Conservation (phyloP, 2,888 invertebrate species). For the Noctua fimbriata region DNA sequence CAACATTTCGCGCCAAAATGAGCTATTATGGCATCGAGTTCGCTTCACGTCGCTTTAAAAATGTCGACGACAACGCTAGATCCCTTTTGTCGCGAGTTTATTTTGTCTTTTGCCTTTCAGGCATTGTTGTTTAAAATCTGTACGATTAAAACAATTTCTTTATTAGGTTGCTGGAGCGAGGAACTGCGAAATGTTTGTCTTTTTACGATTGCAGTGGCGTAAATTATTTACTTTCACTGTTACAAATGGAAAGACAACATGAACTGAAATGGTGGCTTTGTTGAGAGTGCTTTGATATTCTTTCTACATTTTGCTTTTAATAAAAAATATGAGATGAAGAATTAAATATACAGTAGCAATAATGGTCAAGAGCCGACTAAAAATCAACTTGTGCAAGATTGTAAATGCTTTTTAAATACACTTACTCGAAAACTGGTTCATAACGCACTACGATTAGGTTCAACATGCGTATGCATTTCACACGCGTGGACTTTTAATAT, state of each 20-base stretch:
- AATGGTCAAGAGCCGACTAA: neutral
- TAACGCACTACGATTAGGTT: too few relatives aligned
- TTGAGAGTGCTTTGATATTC: neutral
- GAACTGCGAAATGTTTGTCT: neutral
- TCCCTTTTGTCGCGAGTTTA: conserved; percentile 49
- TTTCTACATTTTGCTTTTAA: neutral
- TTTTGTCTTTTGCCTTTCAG: conserved; percentile 27
- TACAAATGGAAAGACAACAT: conserved; percentile 10
- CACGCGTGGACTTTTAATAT: too few relatives aligned
- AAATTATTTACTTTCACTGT: conserved; percentile 10
- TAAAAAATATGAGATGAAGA: neutral
- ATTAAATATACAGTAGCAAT: neutral
- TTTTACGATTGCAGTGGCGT: neutral
- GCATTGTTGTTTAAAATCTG: conserved; percentile 30
- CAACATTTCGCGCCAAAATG: conserved; percentile 64
- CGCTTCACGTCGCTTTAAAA: conserved; percentile 55
- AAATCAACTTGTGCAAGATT: neutral
- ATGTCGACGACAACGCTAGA: conserved; percentile 41
- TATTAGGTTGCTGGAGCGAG: neutral
- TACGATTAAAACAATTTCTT: conserved; percentile 30
- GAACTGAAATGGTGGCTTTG: neutral
- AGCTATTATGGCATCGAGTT: conserved; percentile 62
- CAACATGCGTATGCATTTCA: too few relatives aligned
- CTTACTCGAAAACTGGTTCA: too few relatives aligned
- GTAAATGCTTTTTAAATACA: too few relatives aligned